These are phyloP conservation scores for Cryptocephalus moraei DNA, from an alignment of 2,888 invertebrate species.

Conservation along the genomic window DNA sequence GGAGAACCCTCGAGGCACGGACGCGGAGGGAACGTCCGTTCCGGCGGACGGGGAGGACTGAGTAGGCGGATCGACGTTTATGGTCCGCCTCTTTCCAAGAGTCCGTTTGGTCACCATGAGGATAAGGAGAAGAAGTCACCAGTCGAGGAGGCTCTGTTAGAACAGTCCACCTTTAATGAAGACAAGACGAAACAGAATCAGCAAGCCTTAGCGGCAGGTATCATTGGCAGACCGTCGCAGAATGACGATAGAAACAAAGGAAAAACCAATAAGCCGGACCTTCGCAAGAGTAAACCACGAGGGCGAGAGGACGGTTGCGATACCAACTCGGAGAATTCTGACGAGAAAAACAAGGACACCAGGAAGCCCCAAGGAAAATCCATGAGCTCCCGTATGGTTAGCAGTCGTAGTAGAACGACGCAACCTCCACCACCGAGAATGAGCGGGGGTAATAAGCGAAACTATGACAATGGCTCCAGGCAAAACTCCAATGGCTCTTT, in stretches of 20 bases:
- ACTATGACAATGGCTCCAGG: slow-evolving; percentile 13
- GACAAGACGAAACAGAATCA: slow-evolving; percentile 60
- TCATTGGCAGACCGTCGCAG: slow-evolving; percentile 30
- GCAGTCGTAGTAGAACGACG: slow-evolving; percentile 22
- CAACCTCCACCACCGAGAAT: slow-evolving; percentile 24
- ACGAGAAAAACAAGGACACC: slow-evolving; percentile 39
- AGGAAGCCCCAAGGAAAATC: slow-evolving; percentile 14
- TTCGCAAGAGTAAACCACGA: slow-evolving; percentile 18
- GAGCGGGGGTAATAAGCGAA: slow-evolving; percentile 23
- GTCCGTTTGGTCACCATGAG: slow-evolving; percentile 51
- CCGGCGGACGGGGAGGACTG: slow-evolving; percentile 35
- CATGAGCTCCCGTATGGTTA: slow-evolving; percentile 18
- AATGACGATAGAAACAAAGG: slow-evolving; percentile 24
- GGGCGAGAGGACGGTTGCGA: slow-evolving; percentile 47
- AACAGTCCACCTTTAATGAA: slow-evolving; percentile 30
- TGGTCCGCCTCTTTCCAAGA: slow-evolving; percentile 71
- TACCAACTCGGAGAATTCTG: slow-evolving; percentile 77
- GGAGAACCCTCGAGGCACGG: slow-evolving; percentile 85
- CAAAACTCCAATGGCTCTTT: slow-evolving; percentile 31
- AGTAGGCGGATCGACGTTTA: slow-evolving; percentile 62
- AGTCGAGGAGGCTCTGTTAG: slow-evolving; percentile 16
- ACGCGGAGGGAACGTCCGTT: slow-evolving; percentile 44
- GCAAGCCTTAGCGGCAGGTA: slow-evolving; percentile 57
- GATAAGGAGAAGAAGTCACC: slow-evolving; percentile 30
- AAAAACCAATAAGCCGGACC: slow-evolving; percentile 29